These are phyloP conservation scores for Selenia dentaria DNA, from an alignment of 2,888 invertebrate species.

Conservation along the genomic window DNA sequence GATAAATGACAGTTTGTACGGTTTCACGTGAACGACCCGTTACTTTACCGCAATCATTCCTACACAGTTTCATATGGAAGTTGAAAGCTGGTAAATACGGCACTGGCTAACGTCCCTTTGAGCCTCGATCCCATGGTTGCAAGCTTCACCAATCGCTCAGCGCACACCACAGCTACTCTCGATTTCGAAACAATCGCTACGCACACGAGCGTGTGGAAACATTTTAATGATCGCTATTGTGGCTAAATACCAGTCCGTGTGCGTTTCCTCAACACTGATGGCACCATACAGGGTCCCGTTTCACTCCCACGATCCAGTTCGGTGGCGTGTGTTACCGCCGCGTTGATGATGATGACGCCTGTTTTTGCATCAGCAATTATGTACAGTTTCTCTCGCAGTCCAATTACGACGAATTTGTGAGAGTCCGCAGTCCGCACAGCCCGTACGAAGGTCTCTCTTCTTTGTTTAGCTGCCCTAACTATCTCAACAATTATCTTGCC, in stretches of 20 bases:
- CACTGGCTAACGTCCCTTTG: conserved; percentile 12
- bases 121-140: conserved; percentile 40
- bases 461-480: conserved; percentile 70
- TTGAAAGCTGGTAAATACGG: conserved; percentile 10
- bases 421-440: conserved; percentile 54
- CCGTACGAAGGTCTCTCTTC: conserved; percentile 62
- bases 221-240: conserved; percentile 73
- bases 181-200: conserved; percentile 77
- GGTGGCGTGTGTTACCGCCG: conserved; percentile 72
- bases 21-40: too few species aligned
- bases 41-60: too few species aligned
- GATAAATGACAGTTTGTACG: too few species aligned
- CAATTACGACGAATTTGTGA: conserved; percentile 77
- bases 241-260: conserved; percentile 62
- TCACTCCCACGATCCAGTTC: conserved; percentile 81
- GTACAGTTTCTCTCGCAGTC: conserved; percentile 76
- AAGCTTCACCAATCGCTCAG: conserved; percentile 29
- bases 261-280: conserved; percentile 69
- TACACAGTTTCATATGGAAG: too few species aligned
- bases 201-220: conserved; percentile 75
- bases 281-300: conserved; percentile 73
- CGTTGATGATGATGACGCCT: conserved; percentile 72
- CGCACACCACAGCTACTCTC: conserved; percentile 60
- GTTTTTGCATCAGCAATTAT: conserved; percentile 82
- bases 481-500: conserved; percentile 58